Percentiles rank a stretch among this genome's conserved stretches.
These are phyloP conservation scores for Physella acuta DNA, from an alignment of 1,140 invertebrate species.

Conservation along the genomic window DNA sequence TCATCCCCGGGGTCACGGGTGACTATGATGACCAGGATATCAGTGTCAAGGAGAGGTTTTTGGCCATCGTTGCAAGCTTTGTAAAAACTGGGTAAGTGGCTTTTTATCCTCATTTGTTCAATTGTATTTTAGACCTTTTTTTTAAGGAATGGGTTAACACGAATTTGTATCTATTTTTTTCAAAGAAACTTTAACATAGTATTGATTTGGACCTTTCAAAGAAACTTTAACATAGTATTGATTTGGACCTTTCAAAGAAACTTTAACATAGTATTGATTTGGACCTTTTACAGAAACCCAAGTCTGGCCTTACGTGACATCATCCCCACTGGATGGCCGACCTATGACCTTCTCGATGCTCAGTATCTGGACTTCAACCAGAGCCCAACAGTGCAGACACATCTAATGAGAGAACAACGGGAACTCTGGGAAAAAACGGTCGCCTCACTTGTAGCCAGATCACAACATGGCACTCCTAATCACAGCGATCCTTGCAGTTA, in stretches of 20 bases:
- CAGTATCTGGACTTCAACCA: not conserved
- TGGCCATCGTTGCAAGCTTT: not conserved
- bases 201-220: not conserved
- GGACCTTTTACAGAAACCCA: too few relatives aligned
- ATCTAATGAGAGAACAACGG: not conserved
- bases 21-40: not conserved
- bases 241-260: too few relatives aligned
- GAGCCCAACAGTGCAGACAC: not conserved
- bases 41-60: not conserved
- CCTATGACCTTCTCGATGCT: not conserved
- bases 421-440: not conserved
- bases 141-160: not conserved
- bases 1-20: not conserved
- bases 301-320: too few relatives aligned
- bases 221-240: not conserved
- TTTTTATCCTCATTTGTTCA: not conserved
- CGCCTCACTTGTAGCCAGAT: not conserved
- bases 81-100: not conserved
- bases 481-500: not conserved
- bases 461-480: too few relatives aligned
- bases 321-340: not conserved
- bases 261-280: too few relatives aligned
- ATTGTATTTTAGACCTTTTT: not conserved
- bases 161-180: not conserved
- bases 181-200: not conserved